Conservation (phyloP, 2,888 invertebrate species). For the Diloba caeruleocephala region DNA sequence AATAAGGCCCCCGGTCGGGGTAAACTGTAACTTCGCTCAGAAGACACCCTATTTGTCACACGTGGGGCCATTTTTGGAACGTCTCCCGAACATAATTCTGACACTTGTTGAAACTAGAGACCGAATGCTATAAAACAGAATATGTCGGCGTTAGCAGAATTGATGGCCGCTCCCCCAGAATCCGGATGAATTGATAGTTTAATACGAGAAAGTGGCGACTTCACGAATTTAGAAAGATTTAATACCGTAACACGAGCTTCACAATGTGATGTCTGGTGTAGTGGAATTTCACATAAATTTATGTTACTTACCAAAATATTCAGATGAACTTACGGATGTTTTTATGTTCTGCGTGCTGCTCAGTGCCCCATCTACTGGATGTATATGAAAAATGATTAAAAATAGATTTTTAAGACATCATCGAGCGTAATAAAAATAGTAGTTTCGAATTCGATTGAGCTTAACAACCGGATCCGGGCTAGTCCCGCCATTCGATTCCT, state of each 20-base stretch:
- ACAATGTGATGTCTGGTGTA: constrained; percentile 28
- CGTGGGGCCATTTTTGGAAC: constrained; percentile 50
- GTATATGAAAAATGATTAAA: constrained; percentile 59
- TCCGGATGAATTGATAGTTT: constrained; percentile 43
- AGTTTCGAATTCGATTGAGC: constrained; percentile 78
- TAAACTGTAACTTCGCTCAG: constrained; percentile 17
- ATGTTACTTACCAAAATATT: constrained; percentile 28
- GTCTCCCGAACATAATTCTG: constrained; percentile 58
- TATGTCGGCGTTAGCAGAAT: constrained; percentile 53
- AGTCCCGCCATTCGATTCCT: constrained; percentile 71
- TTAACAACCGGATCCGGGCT: constrained; percentile 85
- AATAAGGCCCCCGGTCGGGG: constrained; percentile 21
- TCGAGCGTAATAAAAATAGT: constrained; percentile 83
- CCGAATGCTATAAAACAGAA: constrained; percentile 58
- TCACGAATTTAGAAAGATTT: constrained; percentile 33
- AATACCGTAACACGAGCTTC: constrained; percentile 25
- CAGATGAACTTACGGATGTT: constrained; percentile 23
- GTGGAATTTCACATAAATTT: constrained; percentile 6
- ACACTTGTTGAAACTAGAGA: constrained; percentile 68
- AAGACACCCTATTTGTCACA: constrained; percentile 48
- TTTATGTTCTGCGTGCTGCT: constrained; percentile 13
- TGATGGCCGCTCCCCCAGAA: constrained; percentile 44
- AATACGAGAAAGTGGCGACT: constrained; percentile 48
- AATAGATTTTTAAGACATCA: constrained; percentile 72
- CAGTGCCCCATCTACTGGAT: constrained; percentile 37